phyloP scores from a whole-genome alignment of 2,888 invertebrate genomes.

The Agonopterix alstromeriana region DNA sequence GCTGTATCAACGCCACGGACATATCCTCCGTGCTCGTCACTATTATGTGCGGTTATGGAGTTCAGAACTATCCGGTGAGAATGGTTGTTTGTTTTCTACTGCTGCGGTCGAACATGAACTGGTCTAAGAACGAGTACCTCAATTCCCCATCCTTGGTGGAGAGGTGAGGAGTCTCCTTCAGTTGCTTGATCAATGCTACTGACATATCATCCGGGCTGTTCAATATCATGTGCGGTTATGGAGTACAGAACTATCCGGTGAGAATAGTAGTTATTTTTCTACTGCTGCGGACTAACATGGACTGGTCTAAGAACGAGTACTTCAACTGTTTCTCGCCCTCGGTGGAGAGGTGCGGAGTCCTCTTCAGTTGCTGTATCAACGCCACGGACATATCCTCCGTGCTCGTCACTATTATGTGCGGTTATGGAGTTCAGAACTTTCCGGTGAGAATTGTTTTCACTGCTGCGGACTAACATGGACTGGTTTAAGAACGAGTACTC shows the following conservation, averaged over 20 bases:
- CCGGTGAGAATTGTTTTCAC: no score
- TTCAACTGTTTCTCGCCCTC: no score
- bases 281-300: no score
- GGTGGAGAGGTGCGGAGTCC: no score
- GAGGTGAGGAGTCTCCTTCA: slow-evolving; percentile 95
- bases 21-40: slow-evolving; percentile 92
- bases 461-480: no score
- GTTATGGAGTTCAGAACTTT: no score
- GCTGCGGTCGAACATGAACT: slow-evolving; percentile 94
- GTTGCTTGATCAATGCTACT: slow-evolving; percentile 94
- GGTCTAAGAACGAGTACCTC: slow-evolving; percentile 96
- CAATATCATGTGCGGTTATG: slow-evolving; percentile 95
- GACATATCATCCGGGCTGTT: slow-evolving; percentile 92
- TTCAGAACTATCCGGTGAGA: slow-evolving; percentile 86
- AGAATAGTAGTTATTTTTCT: slow-evolving; percentile 26
- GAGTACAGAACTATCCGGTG: slow-evolving; percentile 89
- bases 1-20: slow-evolving; percentile 94
- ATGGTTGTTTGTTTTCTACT: no score
- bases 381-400: no score
- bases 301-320: no score
- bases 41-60: slow-evolving; percentile 94
- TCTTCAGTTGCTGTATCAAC: no score
- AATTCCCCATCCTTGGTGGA: slow-evolving; percentile 96
- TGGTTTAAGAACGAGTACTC: no score
- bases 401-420: no score